These are phyloP conservation scores for Lordiphosa mommai DNA, from an alignment of 1,140 invertebrate genomes.

Conservation along the genomic window DNA sequence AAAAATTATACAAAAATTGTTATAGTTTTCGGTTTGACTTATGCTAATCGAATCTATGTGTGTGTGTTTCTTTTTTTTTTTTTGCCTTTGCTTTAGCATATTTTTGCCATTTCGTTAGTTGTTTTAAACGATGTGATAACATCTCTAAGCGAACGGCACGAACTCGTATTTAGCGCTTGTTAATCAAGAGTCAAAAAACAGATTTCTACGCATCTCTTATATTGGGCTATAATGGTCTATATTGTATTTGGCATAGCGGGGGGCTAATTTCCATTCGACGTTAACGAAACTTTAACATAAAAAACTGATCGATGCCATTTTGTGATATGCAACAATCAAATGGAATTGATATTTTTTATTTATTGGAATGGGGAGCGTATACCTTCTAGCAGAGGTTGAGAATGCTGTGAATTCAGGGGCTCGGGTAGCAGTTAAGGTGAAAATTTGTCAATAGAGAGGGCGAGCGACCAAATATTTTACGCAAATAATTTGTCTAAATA, in stretches of 20 bases:
- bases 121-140: slow-evolving; percentile 78
- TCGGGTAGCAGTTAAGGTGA: too few relatives aligned
- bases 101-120: slow-evolving; percentile 72
- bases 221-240: slow-evolving; percentile 2
- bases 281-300: background rate
- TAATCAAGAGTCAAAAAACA: slow-evolving; percentile 30
- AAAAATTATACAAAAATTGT: slow-evolving; percentile 29
- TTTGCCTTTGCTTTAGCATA: slow-evolving; percentile 45
- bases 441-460: too few relatives aligned
- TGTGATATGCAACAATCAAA: too few relatives aligned
- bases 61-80: too few relatives aligned
- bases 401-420: too few relatives aligned
- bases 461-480: too few relatives aligned
- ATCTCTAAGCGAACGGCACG: slow-evolving; percentile 55
- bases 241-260: slow-evolving; percentile 49
- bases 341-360: too few relatives aligned
- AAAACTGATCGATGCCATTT: background rate
- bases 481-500: too few relatives aligned
- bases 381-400: too few relatives aligned
- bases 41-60: slow-evolving; percentile 12
- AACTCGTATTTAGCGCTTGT: slow-evolving; percentile 53
- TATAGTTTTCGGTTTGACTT: slow-evolving; percentile 43
- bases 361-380: too few relatives aligned
- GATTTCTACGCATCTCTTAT: slow-evolving; percentile 8
- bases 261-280: slow-evolving; percentile 24